phyloP scores from a whole-genome alignment of 2,888 invertebrate species.

The Agonopterix heracliana region DNA sequence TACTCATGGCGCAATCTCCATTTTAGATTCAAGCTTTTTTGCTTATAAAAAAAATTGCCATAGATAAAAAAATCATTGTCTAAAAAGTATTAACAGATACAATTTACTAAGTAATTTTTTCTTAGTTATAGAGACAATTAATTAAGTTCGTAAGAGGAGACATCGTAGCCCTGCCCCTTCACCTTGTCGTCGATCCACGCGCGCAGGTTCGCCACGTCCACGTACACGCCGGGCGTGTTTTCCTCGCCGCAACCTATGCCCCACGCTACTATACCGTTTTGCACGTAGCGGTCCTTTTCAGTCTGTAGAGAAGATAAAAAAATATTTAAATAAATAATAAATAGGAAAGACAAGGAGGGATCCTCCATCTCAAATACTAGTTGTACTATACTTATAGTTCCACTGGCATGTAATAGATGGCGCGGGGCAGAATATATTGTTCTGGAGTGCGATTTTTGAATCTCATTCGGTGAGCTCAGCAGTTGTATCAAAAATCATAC shows the following conservation, averaged over 20 bases:
- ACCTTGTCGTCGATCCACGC: conserved; percentile 82
- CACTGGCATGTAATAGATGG: too few relatives aligned
- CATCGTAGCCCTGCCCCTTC: conserved; percentile 57
- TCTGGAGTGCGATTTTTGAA: not conserved
- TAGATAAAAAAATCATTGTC: too few relatives aligned
- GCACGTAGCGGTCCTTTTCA: conserved; percentile 43
- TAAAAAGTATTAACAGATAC: too few relatives aligned
- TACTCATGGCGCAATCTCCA: too few relatives aligned
- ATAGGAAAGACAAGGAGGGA: not conserved
- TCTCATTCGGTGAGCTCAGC: too few relatives aligned
- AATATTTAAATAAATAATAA: not conserved
- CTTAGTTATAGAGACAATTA: too few relatives aligned
- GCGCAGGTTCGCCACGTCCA: conserved; percentile 78
- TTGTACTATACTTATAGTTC: too few relatives aligned
- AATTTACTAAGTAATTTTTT: too few relatives aligned
- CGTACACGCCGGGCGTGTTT: conserved; percentile 84
- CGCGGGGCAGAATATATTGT: too few relatives aligned
- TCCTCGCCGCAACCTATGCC: conserved; percentile 85
- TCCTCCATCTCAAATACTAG: conserved; percentile 91
- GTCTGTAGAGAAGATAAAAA: conserved; percentile 26
- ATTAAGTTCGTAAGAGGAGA: conserved; percentile 29
- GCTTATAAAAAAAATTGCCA: too few relatives aligned
- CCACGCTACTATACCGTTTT: conserved; percentile 85
- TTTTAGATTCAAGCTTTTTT: too few relatives aligned
- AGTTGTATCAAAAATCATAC: too few relatives aligned